phyloP scores from a whole-genome alignment of 2,888 invertebrate genomes.

The Eudasyphora cyanicolor region DNA sequence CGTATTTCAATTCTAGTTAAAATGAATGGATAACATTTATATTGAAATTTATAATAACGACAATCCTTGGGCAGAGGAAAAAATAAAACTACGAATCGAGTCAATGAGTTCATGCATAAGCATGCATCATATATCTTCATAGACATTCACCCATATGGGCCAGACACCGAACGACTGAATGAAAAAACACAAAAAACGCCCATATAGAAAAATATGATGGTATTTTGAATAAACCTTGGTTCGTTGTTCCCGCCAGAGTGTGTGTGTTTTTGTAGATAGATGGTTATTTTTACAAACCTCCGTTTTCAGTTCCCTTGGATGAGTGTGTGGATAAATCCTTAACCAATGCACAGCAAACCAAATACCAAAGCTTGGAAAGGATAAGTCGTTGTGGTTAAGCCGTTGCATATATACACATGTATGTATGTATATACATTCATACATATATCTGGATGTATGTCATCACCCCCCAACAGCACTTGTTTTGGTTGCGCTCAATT shows the following conservation, averaged over 20 bases:
- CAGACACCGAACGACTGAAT: not conserved
- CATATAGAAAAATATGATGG: conserved; percentile 42
- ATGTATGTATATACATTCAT: not conserved
- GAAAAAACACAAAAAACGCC: conserved; percentile 8
- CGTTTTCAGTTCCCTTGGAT: no score
- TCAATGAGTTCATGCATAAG: conserved; percentile 46
- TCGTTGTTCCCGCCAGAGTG: not conserved
- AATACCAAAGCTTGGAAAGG: conserved; percentile 14
- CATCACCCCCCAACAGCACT: conserved; percentile 41
- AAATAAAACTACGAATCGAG: conserved; percentile 38
- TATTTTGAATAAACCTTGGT: conserved; percentile 46
- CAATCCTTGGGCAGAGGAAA: not conserved
- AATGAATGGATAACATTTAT: conserved; percentile 4
- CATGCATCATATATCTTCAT: conserved; percentile 32
- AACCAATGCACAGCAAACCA: conserved; percentile 10
- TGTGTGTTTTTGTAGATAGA: not conserved
- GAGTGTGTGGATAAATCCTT: no score
- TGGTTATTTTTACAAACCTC: not conserved
- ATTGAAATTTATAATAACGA: conserved; percentile 41
- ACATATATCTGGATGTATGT: not conserved
- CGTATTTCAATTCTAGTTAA: not conserved
- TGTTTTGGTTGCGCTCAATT: conserved; percentile 61
- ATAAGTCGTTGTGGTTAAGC: conserved; percentile 3
- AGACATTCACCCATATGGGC: conserved; percentile 37
- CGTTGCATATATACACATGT: not conserved